Percentiles rank a stretch among this genome's conserved stretches.
Conservation (phyloP, 2,888 invertebrate genomes). For the Euplagia quadripunctaria region DNA sequence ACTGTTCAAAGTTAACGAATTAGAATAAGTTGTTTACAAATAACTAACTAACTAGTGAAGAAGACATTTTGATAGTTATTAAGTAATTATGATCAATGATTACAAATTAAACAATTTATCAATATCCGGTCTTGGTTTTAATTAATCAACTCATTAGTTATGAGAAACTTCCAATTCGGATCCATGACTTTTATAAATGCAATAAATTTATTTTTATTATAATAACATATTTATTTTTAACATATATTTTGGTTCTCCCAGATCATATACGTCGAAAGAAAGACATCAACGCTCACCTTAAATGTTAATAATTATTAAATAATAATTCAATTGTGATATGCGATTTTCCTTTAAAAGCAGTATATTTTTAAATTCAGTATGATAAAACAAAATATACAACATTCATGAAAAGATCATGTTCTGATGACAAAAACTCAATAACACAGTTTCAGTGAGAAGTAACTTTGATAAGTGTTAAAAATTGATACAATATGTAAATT, state of each 20-base stretch:
- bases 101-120: constrained; percentile 20
- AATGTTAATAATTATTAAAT: constrained; percentile 2
- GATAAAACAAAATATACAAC: not conserved
- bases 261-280: constrained; percentile 42
- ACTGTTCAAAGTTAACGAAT: not conserved
- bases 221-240: not conserved
- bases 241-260: not conserved
- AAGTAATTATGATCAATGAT: constrained; percentile 19
- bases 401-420: constrained; percentile 10
- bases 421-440: constrained; percentile 18
- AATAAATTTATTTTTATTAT: not conserved
- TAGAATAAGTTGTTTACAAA: not conserved
- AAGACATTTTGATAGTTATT: constrained; percentile 13
- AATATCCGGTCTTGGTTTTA: constrained; percentile 22
- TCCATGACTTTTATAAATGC: constrained; percentile 1
- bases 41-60: not conserved
- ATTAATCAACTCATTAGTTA: constrained; percentile 19
- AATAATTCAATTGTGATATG: not conserved
- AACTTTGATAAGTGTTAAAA: constrained; percentile 41
- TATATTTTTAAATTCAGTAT: not conserved
- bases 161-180: constrained; percentile 8
- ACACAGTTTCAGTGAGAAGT: constrained; percentile 22
- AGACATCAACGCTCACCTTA: constrained; percentile 63
- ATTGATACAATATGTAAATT: constrained; percentile 57
- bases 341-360: not conserved